These are phyloP conservation scores for Phengaris arion DNA, from an alignment of 2,888 invertebrate species.

Conservation along the genomic window DNA sequence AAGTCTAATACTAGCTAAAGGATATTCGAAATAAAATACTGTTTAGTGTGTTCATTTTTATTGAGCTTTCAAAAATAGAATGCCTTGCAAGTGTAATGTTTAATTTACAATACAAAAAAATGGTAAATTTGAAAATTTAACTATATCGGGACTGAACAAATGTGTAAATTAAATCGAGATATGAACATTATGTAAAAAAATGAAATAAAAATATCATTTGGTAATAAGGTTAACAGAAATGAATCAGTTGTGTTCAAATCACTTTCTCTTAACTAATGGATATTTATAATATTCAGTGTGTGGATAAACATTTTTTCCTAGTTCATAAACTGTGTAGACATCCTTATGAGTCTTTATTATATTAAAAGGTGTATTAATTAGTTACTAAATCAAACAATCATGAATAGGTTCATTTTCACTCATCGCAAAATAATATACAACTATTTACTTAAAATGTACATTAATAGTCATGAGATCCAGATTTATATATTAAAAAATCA, in stretches of 20 bases:
- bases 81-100: neutral
- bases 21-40: neutral
- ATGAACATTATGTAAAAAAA: neutral
- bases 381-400: neutral
- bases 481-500: neutral
- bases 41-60: neutral
- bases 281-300: slow-evolving; percentile 15
- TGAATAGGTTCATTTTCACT: neutral
- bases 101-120: neutral
- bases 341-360: neutral
- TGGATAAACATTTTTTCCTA: slow-evolving; percentile 18
- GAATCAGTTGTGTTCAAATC: neutral
- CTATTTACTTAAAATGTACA: slow-evolving; percentile 1
- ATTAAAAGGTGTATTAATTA: neutral
- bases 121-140: neutral
- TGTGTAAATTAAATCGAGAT: neutral
- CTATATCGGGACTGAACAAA: neutral
- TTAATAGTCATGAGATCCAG: slow-evolving; percentile 5
- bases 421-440: slow-evolving; percentile 9
- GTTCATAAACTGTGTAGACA: neutral
- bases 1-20: no score
- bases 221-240: neutral
- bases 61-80: slow-evolving; percentile 13
- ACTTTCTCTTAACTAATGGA: slow-evolving; percentile 25
- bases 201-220: neutral